Percentiles rank a stretch among this genome's conserved stretches.
These are phyloP conservation scores for Sylvilagus bachmani DNA, from an alignment of 2,113 vertebrate species.

Conservation along the genomic window DNA sequence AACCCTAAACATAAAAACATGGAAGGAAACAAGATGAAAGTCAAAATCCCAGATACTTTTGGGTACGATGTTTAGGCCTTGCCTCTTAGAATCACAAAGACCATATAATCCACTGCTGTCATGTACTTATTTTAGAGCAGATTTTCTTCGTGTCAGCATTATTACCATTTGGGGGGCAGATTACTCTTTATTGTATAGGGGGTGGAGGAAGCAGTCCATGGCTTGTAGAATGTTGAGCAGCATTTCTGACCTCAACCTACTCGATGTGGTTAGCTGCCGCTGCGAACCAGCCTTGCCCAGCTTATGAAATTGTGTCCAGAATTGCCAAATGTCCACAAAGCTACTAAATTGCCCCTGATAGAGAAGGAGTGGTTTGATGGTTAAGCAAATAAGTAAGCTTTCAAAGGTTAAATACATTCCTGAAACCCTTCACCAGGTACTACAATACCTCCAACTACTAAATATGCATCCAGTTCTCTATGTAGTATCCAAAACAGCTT, in stretches of 20 bases:
- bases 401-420: background rate
- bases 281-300: accelerated
- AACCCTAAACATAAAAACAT: background rate
- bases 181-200: background rate
- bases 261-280: background rate
- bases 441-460: background rate
- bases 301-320: background rate
- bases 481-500: accelerated
- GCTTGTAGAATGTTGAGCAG: background rate
- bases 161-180: background rate
- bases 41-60: background rate
- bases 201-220: background rate
- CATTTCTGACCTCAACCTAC: background rate
- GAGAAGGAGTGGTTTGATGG: background rate
- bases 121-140: background rate
- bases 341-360: background rate
- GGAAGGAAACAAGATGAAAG: background rate
- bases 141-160: background rate
- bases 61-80: background rate
- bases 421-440: background rate
- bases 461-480: background rate
- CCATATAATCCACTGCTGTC: background rate
- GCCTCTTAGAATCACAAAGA: background rate
- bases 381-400: background rate
- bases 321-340: background rate